Percentiles rank a stretch among this genome's conserved stretches.
Evolutionary conservation across 2,888 invertebrate species (phyloP).

Genomic region (Hirtodrosophila duncani): DNA sequence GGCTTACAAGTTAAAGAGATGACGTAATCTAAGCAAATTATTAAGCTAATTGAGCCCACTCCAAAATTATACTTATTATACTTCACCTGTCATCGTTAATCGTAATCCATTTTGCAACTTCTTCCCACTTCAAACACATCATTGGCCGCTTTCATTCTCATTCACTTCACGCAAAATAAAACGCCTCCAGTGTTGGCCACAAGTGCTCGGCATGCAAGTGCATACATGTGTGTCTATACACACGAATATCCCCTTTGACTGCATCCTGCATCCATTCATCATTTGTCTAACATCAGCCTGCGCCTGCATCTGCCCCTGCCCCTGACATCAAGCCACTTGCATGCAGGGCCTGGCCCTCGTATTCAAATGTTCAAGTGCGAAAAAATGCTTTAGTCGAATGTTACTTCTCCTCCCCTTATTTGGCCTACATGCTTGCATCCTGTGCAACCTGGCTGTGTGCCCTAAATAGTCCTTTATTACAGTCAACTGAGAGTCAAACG

Average conservation of each 20-base stretch:
- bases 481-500: constrained; percentile 72
- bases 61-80: constrained; percentile 16
- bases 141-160: constrained; percentile 6
- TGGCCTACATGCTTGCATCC: constrained; percentile 39
- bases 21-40: constrained; percentile 15
- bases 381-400: constrained; percentile 27
- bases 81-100: not conserved
- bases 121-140: not conserved
- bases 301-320: constrained; percentile 3
- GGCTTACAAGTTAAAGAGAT: too few relatives aligned
- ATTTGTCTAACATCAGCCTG: constrained; percentile 36
- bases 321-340: constrained; percentile 40
- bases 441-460: constrained; percentile 25
- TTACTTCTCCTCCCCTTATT: constrained; percentile 3
- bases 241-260: constrained; percentile 13
- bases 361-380: constrained; percentile 59
- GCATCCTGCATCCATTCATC: constrained; percentile 9
- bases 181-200: constrained; percentile 4
- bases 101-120: not conserved
- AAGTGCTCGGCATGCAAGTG: constrained; percentile 27
- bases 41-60: constrained; percentile 20
- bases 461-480: constrained; percentile 72
- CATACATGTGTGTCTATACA: not conserved
- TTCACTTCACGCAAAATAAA: too few relatives aligned
- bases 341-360: constrained; percentile 51